phyloP scores from a whole-genome alignment of 2,797 vertebrate species.

The Eulemur rubriventer region DNA sequence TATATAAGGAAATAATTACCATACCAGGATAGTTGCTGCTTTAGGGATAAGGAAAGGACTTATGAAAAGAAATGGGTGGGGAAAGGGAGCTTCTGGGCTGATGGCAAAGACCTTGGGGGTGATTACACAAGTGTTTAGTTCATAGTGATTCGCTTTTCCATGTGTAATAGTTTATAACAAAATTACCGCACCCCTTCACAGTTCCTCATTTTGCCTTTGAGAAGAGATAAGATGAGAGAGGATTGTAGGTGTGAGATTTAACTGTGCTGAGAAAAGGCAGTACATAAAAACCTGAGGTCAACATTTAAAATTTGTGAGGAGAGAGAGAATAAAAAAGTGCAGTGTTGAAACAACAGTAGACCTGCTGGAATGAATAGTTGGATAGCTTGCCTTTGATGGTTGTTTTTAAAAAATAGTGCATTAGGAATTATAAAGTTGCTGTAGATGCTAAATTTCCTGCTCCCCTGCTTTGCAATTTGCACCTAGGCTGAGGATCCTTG shows the following conservation, averaged over 20 bases:
- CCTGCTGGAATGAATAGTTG: not conserved
- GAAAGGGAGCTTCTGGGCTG: not conserved
- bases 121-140: not conserved
- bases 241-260: not conserved
- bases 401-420: not conserved
- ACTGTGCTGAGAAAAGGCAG: constrained; percentile 8
- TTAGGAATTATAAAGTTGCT: not conserved
- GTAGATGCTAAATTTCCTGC: not conserved
- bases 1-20: not conserved
- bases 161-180: not conserved
- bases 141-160: not conserved
- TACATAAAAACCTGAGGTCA: not conserved
- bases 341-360: not conserved
- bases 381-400: not conserved
- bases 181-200: not conserved
- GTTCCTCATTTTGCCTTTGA: not conserved
- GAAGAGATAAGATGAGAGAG: not conserved
- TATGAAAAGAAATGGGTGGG: not conserved
- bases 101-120: not conserved
- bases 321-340: not conserved
- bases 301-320: constrained; percentile 36
- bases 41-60: not conserved
- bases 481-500: not conserved
- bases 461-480: not conserved
- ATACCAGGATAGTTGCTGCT: not conserved